These are phyloP conservation scores for Portevinia maculata DNA, from an alignment of 2,888 invertebrate species.

Conservation along the genomic window DNA sequence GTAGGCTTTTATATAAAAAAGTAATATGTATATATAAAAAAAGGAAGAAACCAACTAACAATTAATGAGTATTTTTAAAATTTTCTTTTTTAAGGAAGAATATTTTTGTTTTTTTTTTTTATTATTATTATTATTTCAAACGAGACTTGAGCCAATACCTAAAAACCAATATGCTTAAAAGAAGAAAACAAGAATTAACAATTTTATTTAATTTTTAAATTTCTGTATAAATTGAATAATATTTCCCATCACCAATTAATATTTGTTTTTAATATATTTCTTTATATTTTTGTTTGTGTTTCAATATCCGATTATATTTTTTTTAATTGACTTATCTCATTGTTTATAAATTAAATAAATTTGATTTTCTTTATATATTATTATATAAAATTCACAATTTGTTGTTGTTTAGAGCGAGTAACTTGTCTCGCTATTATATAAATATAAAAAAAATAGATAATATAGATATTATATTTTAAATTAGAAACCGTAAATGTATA, in stretches of 20 bases:
- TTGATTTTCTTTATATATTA: constrained; percentile 45
- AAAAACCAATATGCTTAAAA: constrained; percentile 62
- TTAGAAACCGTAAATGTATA: constrained; percentile 55
- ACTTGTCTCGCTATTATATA: constrained; percentile 63
- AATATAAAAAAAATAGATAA: constrained; percentile 41
- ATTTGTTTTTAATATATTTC: constrained; percentile 38
- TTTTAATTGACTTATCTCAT: constrained; percentile 64
- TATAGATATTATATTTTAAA: constrained; percentile 22
- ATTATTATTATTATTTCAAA: constrained; percentile 52
- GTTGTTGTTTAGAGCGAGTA: constrained; percentile 69
- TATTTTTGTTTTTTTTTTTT: constrained; percentile 52
- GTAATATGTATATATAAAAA: constrained; percentile 35
- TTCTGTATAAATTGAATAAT: constrained; percentile 45
- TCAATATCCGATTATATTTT: constrained; percentile 51
- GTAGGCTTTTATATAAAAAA: constrained; percentile 61
- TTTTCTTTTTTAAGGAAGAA: constrained; percentile 29
- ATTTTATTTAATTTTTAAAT: constrained; percentile 45
- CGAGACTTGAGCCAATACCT: constrained; percentile 68
- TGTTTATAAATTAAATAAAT: constrained; percentile 60
- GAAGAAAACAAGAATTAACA: constrained; percentile 40
- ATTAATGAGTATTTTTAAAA: constrained; percentile 69
- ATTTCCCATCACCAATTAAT: constrained; percentile 69
- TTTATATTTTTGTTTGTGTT: constrained; percentile 69
- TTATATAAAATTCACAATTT: constrained; percentile 57
- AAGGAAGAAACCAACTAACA: constrained; percentile 64